Conservation (phyloP, 2,888 invertebrate genomes). For the Chrysolina haemoptera region DNA sequence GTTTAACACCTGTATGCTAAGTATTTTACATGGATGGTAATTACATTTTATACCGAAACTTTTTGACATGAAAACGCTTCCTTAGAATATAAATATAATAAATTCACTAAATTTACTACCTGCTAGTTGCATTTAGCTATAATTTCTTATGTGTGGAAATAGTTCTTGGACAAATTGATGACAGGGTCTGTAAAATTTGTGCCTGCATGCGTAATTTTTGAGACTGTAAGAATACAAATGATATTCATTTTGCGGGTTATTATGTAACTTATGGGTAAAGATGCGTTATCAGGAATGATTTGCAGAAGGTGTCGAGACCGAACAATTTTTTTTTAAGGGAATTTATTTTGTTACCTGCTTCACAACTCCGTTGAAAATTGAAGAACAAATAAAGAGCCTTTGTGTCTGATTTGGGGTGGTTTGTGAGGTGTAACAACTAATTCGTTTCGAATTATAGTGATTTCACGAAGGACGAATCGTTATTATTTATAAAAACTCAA, state of each 20-base stretch:
- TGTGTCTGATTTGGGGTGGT: conserved; percentile 27
- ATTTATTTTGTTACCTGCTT: conserved; percentile 23
- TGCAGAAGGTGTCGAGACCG: not conserved
- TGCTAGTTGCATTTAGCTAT: conserved; percentile 31
- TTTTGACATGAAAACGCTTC: conserved; percentile 38
- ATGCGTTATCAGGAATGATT: conserved; percentile 22
- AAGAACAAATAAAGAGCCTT: conserved; percentile 24
- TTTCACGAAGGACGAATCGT: conserved; percentile 8
- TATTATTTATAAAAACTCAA: not conserved
- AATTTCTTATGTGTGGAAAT: conserved; percentile 40
- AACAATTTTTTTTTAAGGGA: not conserved
- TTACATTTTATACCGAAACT: conserved; percentile 22
- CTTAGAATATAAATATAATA: conserved; percentile 25
- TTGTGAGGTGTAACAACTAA: conserved; percentile 20
- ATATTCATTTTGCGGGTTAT: conserved; percentile 28
- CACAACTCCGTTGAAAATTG: conserved; percentile 18
- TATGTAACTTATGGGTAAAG: conserved; percentile 18
- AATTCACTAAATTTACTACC: conserved; percentile 38
- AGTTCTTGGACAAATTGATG: conserved; percentile 34
- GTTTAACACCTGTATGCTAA: conserved; percentile 41
- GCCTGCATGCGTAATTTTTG: not conserved
- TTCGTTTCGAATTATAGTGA: conserved; percentile 14
- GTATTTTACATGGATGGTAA: conserved; percentile 35
- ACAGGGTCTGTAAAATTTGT: conserved; percentile 7
- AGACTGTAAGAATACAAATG: conserved; percentile 5